phyloP scores from a whole-genome alignment of 2,113 vertebrate species.

The Jaculus jaculus region DNA sequence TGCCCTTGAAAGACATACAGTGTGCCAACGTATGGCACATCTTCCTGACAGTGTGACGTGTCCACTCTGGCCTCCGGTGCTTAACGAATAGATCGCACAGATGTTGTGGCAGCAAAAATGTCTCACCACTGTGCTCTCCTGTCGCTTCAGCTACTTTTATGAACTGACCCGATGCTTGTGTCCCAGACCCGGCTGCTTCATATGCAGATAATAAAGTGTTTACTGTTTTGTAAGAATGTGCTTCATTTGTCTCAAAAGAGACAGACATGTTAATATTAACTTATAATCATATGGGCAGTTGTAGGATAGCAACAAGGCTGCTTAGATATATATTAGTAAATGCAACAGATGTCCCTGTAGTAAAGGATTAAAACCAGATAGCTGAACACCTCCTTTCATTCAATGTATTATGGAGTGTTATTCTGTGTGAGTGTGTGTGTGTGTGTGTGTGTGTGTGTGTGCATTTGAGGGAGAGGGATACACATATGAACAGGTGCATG shows the following conservation, averaged over 20 bases:
- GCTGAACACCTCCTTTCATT: constrained; percentile 25
- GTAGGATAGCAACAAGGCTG: background rate
- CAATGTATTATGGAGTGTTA: constrained; percentile 14
- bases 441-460: too few relatives aligned
- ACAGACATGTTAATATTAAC: constrained; percentile 27
- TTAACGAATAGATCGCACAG: constrained; percentile 59
- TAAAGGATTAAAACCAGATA: constrained; percentile 30
- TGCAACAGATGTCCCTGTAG: background rate
- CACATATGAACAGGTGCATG: too few relatives aligned
- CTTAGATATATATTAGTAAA: constrained; percentile 42
- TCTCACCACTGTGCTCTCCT: constrained; percentile 46
- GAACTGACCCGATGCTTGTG: constrained; percentile 63
- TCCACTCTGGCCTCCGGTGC: constrained; percentile 26
- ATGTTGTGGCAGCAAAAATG: constrained; percentile 54
- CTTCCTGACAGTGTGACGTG: background rate
- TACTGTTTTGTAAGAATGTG: constrained; percentile 76
- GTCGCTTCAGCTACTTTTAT: constrained; percentile 67
- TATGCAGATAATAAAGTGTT: constrained; percentile 79
- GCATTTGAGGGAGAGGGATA: too few relatives aligned
- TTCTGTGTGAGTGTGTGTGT: background rate
- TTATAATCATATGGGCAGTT: background rate
- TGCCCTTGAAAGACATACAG: constrained; percentile 61
- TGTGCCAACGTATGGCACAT: constrained; percentile 38
- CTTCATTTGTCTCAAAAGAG: constrained; percentile 58
- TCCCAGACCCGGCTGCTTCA: constrained; percentile 50